These are phyloP conservation scores for Agrilus planipennis DNA, from an alignment of 1,140 invertebrate genomes.

Conservation along the genomic window DNA sequence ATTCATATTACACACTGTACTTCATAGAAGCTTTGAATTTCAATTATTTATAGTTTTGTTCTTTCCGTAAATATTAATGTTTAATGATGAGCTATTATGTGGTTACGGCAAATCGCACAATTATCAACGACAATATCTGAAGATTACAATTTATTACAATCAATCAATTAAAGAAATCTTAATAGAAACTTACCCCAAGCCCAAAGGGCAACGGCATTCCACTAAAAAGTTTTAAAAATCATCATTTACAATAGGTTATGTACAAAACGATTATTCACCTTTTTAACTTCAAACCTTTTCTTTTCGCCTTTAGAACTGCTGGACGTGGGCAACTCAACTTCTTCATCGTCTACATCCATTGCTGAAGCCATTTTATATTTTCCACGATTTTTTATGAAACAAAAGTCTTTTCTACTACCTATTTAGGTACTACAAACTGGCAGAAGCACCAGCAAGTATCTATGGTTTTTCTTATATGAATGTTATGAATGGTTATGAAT, in stretches of 20 bases:
- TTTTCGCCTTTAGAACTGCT: constrained; percentile 81
- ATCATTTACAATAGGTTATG: constrained; percentile 2
- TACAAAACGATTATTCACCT: constrained; percentile 43
- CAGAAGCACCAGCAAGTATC: too few relatives aligned
- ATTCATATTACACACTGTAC: too few relatives aligned
- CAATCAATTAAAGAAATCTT: constrained; percentile 5
- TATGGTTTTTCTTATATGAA: too few relatives aligned
- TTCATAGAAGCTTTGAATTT: too few relatives aligned
- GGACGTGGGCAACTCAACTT: constrained; percentile 67
- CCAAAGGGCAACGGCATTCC: constrained; percentile 97
- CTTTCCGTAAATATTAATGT: too few relatives aligned
- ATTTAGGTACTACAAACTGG: too few relatives aligned
- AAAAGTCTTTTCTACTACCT: too few relatives aligned
- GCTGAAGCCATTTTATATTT: constrained; percentile 50
- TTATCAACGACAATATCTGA: constrained; percentile 98
- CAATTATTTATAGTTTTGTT: too few relatives aligned
- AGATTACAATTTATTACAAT: constrained; percentile 14
- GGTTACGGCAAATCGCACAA: constrained; percentile 98
- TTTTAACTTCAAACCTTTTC: constrained; percentile 92
- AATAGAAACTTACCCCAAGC: constrained; percentile 85
- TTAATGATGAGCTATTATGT: too few relatives aligned
- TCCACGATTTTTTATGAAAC: too few relatives aligned
- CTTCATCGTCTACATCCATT: constrained; percentile 87
- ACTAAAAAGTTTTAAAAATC: constrained; percentile 51
- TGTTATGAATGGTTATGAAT: too few relatives aligned